Base-by-base conservation (phyloP, 2,888 invertebrate genomes). In the Ophioninae sp. region DNA sequence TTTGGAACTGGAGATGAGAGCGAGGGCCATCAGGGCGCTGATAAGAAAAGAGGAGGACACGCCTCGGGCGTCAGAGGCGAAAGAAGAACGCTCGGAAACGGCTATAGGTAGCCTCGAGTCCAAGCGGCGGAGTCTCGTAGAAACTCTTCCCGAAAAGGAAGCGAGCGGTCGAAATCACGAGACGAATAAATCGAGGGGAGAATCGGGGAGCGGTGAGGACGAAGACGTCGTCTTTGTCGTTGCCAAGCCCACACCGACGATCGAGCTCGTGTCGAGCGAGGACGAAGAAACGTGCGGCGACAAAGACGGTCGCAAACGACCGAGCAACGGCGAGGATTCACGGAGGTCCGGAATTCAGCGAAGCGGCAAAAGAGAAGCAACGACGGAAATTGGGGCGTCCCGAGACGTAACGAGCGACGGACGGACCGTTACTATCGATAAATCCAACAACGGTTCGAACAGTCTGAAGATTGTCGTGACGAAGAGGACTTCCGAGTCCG, bases 1-100 rank as follows among this genome's bases (percentile, higher is more conserved):
- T 44, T 88, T 95, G 73, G 94, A 95, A 87, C 89, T 95, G 71
- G 94, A 95, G 90, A 94, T 95, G 94, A 93, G 95, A 87, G 95
- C 95, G 0, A 90, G 94, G 76, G 95, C 94, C 6, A 95, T 95
- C 85, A 93, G 94, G 87, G 94, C 94, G 41, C 92, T 95, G 86
- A 93, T 93, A 82, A 90, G 93, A 13, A 93, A 93, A 84, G 93
- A 93, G 80, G 93, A 93, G 77, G 91, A 91, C 56, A 86, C 91
- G 44, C 89, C 90, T 10, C 44, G 1, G 75, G 91, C 91, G 63
- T 79, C 68, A 20, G 67, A 81, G 9, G 85, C 78, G 8, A 39
- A 63, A 59, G 85, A 83, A 58, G 75, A 82, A 69, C 76, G 81
- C 6, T 71, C 65, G 71, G 82, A 76, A 17, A 13, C 79, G 63